Percentiles rank a stretch among this genome's conserved stretches.
These are phyloP conservation scores for Sarcophilus harrisii DNA, from an alignment of 2,797 vertebrate species.

Conservation along the genomic window DNA sequence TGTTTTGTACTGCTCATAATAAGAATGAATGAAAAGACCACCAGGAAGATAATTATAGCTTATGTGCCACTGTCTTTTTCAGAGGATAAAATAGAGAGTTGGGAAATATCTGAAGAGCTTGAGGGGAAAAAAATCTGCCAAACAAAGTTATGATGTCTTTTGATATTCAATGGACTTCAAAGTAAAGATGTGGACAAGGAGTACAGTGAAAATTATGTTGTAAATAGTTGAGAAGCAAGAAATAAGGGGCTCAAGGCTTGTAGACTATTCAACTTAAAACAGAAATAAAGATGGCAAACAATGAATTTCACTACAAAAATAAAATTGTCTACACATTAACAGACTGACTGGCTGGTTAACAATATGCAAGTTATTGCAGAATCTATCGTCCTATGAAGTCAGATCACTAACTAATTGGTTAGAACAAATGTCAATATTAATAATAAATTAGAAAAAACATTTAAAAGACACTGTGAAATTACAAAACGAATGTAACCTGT, in stretches of 20 bases:
- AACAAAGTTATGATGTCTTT: background rate
- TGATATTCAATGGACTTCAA: background rate
- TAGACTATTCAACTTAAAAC: background rate
- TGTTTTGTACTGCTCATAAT: background rate
- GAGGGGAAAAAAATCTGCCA: background rate
- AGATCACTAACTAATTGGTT: background rate
- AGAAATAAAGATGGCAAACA: background rate
- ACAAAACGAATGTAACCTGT: background rate
- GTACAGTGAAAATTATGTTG: background rate
- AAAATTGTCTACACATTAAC: background rate
- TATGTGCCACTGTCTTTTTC: background rate
- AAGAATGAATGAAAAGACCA: background rate
- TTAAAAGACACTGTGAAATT: background rate
- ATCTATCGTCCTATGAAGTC: background rate
- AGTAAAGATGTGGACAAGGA: background rate
- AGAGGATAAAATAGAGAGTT: background rate
- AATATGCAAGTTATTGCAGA: background rate
- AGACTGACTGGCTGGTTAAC: background rate
- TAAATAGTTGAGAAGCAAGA: background rate
- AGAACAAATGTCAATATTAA: background rate
- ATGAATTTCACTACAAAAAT: background rate
- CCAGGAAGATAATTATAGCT: background rate
- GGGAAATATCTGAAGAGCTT: background rate
- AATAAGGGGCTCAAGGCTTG: background rate
- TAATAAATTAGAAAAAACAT: background rate